Percentiles rank a stretch among this genome's conserved stretches.
Evolutionary conservation across 1,140 invertebrate species (phyloP).

Genomic region (Brachionus paranguensis): DNA sequence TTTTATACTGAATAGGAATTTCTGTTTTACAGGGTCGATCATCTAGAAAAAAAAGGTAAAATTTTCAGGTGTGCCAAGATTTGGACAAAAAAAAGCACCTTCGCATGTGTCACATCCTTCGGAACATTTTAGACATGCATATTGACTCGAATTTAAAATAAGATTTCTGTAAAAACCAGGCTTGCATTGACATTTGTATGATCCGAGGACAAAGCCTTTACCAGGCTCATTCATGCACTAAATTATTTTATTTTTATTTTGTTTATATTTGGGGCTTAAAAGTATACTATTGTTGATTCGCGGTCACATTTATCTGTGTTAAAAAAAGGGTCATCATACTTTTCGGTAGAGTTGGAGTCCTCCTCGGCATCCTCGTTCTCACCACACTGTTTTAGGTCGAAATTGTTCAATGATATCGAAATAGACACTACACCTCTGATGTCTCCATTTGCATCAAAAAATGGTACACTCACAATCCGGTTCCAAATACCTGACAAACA

Average conservation of each 20-base stretch:
- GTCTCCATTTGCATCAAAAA: conserved; percentile 1
- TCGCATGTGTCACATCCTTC: conserved; percentile 24
- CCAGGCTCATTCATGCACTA: background rate
- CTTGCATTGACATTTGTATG: conserved; percentile 8
- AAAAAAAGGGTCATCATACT: conserved; percentile 7
- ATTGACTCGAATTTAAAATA: background rate
- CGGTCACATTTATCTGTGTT: conserved; percentile 37
- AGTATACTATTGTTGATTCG: background rate
- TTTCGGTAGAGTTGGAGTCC: background rate
- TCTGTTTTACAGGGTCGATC: conserved; percentile 26
- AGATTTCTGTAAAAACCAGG: background rate
- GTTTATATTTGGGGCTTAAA: background rate
- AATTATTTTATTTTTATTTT: background rate
- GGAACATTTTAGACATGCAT: background rate
- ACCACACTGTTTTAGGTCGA: conserved; percentile 27
- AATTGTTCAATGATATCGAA: conserved; percentile 24
- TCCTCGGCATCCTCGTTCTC: background rate
- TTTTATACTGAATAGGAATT: conserved; percentile 13
- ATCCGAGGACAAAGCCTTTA: background rate
- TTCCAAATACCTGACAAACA: conserved; percentile 13
- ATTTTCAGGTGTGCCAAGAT: background rate
- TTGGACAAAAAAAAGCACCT: background rate
- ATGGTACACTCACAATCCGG: conserved; percentile 19
- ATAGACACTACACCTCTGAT: conserved; percentile 18
- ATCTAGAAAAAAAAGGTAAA: background rate